These are phyloP conservation scores for Rhabdornis inornatus DNA, from an alignment of 2,113 vertebrate genomes.

Conservation along the genomic window DNA sequence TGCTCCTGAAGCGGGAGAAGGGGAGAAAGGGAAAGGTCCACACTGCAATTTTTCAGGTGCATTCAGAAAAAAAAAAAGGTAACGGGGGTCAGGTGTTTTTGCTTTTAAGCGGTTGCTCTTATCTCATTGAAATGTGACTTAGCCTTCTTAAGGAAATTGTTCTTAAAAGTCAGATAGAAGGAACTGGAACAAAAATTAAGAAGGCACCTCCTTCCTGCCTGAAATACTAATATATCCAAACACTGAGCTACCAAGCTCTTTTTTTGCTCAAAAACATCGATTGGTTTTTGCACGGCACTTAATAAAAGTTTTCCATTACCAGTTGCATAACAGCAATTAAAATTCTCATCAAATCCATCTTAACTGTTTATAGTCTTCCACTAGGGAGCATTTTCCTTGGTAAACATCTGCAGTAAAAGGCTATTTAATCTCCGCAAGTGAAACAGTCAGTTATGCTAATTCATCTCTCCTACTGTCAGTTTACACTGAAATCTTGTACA, in stretches of 20 bases:
- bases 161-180: background rate
- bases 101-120: background rate
- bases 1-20: background rate
- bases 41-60: background rate
- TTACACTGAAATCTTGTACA: conserved; percentile 60
- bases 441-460: conserved; percentile 75
- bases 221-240: conserved; percentile 8
- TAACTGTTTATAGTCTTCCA: conserved; percentile 73
- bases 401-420: conserved; percentile 77
- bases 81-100: background rate
- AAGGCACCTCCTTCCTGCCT: background rate
- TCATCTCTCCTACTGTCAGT: conserved; percentile 67
- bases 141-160: background rate
- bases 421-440: conserved; percentile 75
- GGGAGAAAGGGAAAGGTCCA: background rate
- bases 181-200: background rate
- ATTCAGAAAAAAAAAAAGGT: background rate
- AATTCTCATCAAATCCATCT: conserved; percentile 76
- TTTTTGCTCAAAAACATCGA: conserved; percentile 39
- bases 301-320: conserved; percentile 73
- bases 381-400: conserved; percentile 73
- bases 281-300: conserved; percentile 61
- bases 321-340: conserved; percentile 76
- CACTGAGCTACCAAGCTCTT: background rate
- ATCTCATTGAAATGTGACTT: background rate